Conservation (phyloP, 2,888 invertebrate species). For the Tridacna crocea region DNA sequence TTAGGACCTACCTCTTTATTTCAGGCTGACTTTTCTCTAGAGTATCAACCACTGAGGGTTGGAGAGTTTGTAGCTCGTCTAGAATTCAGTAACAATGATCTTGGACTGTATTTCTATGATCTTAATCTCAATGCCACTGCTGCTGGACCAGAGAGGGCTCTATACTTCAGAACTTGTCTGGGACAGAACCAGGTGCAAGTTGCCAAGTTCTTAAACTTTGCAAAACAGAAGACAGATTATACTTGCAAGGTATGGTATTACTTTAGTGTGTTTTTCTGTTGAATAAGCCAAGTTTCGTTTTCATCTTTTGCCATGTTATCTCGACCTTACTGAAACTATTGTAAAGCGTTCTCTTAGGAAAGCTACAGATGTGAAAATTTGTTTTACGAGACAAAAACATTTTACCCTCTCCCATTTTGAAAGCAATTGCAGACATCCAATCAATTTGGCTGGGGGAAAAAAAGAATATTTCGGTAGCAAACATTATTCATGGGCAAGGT, state of each 20-base stretch:
- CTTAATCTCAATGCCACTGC: conserved; percentile 82
- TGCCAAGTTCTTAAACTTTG: conserved; percentile 84
- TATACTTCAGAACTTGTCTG: conserved; percentile 82
- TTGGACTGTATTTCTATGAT: conserved; percentile 83
- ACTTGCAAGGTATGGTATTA: conserved; percentile 80
- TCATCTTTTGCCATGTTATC: too few relatives aligned
- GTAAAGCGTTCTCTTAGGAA: too few relatives aligned
- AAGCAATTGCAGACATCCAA: too few relatives aligned
- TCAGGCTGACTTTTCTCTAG: conserved; percentile 82
- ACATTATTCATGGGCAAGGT: too few relatives aligned
- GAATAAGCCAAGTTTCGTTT: too few relatives aligned
- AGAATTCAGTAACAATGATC: conserved; percentile 82
- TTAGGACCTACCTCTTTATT: neutral
- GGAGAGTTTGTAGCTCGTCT: conserved; percentile 80
- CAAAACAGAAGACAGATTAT: conserved; percentile 84
- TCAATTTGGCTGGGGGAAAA: too few relatives aligned
- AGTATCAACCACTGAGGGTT: conserved; percentile 83
- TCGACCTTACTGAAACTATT: too few relatives aligned
- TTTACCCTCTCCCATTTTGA: too few relatives aligned
- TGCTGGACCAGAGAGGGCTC: conserved; percentile 82
- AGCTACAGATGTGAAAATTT: too few relatives aligned
- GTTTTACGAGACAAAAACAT: too few relatives aligned
- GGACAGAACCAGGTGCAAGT: conserved; percentile 80
- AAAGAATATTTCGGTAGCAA: too few relatives aligned
- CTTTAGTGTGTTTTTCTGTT: too few relatives aligned